Conservation (phyloP, 2,113 vertebrate species). For the Eublepharis macularius region DNA sequence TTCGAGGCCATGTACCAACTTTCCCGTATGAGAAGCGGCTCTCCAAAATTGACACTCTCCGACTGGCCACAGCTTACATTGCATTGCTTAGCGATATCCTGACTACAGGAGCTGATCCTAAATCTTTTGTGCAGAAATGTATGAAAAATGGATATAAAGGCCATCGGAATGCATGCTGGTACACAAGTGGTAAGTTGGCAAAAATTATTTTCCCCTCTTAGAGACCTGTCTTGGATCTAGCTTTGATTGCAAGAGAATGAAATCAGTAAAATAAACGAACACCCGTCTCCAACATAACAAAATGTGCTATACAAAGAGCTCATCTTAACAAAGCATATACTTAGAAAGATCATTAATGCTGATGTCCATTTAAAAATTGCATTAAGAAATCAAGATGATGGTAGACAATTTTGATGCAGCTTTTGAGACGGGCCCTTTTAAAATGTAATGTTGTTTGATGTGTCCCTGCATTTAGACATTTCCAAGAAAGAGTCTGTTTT, state of each 20-base stretch:
- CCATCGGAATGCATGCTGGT: slow-evolving; percentile 77
- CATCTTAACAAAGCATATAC: not conserved
- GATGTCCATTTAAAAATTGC: not conserved
- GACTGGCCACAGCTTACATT: slow-evolving; percentile 81
- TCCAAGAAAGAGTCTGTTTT: accelerated
- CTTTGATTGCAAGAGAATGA: not conserved
- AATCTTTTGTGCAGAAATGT: slow-evolving; percentile 76
- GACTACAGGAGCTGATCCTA: slow-evolving; percentile 77
- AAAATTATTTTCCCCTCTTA: accelerated
- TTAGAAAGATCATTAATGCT: not conserved
- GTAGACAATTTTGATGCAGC: not conserved
- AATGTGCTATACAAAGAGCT: accelerated
- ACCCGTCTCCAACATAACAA: too few species aligned
- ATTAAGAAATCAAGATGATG: not conserved
- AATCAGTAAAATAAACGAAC: not conserved
- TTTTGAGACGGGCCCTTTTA: not conserved
- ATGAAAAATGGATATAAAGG: slow-evolving; percentile 75
- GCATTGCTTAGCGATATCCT: slow-evolving; percentile 82
- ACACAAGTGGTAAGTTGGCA: slow-evolving; percentile 77
- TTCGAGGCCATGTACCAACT: slow-evolving; percentile 78
- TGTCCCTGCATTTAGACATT: not conserved
- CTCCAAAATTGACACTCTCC: slow-evolving; percentile 82
- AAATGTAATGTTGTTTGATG: not conserved
- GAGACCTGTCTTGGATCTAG: accelerated
- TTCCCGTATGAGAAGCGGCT: slow-evolving; percentile 83